phyloP scores from a whole-genome alignment of 2,797 vertebrate species.

The Anas acuta region DNA sequence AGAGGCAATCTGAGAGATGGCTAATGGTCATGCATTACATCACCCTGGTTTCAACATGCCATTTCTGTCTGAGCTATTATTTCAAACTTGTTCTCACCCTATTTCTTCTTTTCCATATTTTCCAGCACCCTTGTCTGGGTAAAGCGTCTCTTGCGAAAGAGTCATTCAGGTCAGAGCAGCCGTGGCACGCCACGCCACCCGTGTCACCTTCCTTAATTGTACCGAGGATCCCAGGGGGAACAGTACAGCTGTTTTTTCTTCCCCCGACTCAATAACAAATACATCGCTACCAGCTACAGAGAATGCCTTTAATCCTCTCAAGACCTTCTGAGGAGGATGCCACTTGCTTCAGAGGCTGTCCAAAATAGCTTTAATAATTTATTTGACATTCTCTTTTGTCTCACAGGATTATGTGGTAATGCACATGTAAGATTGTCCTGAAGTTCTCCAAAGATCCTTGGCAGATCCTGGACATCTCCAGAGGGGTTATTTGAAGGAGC shows the following conservation, averaged over 20 bases:
- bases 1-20: background rate
- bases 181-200: background rate
- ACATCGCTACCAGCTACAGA: background rate
- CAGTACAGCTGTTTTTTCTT: background rate
- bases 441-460: background rate
- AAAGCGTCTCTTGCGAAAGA: background rate
- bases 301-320: constrained; percentile 54
- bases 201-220: background rate
- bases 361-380: constrained; percentile 43
- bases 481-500: background rate
- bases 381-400: constrained; percentile 1
- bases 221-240: background rate
- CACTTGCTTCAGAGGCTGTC: background rate
- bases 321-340: constrained; percentile 54
- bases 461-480: background rate
- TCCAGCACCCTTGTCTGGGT: background rate
- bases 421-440: background rate
- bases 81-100: background rate
- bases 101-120: background rate
- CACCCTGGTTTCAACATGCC: constrained; percentile 33
- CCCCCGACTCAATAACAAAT: background rate
- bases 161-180: background rate
- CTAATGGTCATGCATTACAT: constrained; percentile 31
- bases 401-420: background rate
- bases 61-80: constrained; percentile 9